A percentile compares a stretch with the other conserved stretches of the same genome.
phyloP scores from a whole-genome alignment of 1,140 invertebrate species.

The Sycophaga agraensis region DNA sequence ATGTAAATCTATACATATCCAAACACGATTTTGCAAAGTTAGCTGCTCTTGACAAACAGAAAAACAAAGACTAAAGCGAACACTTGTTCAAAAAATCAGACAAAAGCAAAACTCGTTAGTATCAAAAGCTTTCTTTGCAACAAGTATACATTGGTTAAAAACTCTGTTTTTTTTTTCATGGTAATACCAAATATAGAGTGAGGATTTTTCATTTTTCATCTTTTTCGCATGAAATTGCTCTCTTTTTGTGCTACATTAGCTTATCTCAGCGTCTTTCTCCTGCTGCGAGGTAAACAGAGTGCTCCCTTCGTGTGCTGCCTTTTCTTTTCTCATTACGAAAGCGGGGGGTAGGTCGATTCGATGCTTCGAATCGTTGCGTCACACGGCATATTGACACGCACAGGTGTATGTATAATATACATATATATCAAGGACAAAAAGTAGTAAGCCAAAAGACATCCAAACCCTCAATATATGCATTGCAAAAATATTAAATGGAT shows the following conservation, averaged over 20 bases:
- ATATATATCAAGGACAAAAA: not conserved
- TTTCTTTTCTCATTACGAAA: not conserved
- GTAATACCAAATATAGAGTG: too few species aligned
- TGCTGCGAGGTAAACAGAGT: too few species aligned
- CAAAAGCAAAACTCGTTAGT: conserved; percentile 11
- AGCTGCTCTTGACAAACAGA: conserved; percentile 1
- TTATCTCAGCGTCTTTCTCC: too few species aligned
- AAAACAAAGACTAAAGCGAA: not conserved
- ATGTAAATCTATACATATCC: too few species aligned
- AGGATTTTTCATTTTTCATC: not conserved
- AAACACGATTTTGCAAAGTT: conserved; percentile 18
- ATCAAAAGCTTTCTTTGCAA: conserved; percentile 14
- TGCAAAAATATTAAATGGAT: conserved; percentile 1
- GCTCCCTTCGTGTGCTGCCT: conserved; percentile 28
- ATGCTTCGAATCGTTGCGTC: conserved; percentile 8
- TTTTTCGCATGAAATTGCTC: not conserved
- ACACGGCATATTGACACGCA: not conserved
- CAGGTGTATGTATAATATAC: conserved; percentile 12
- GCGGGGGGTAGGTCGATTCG: not conserved
- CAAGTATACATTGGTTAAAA: too few species aligned
- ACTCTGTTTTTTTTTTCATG: too few species aligned
- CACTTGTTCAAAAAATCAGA: conserved; percentile 1
- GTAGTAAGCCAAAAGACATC: conserved; percentile 19
- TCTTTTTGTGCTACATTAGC: conserved; percentile 17
- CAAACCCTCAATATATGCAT: conserved; percentile 11